These are phyloP conservation scores for Myxocyprinus asiaticus DNA, from an alignment of 2,113 vertebrate species.

Conservation along the genomic window DNA sequence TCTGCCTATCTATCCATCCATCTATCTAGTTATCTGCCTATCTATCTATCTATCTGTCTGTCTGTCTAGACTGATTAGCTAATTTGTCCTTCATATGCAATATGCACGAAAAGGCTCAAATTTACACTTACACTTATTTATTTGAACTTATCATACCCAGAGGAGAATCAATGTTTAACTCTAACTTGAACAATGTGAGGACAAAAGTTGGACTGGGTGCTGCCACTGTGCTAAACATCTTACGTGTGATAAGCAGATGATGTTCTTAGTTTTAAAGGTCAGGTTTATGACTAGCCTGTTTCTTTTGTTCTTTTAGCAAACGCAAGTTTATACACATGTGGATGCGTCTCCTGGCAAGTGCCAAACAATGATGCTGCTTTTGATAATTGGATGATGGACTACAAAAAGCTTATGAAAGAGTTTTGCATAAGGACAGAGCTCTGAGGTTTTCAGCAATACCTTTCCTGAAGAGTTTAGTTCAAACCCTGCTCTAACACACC, in stretches of 20 bases:
- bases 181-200: background rate
- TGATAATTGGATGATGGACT: background rate
- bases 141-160: background rate
- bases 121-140: background rate
- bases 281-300: conserved; percentile 58
- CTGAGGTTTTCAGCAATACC: too few species aligned
- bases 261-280: conserved; percentile 51
- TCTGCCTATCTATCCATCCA: too few species aligned
- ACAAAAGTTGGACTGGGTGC: background rate
- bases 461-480: too few species aligned
- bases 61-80: too few species aligned
- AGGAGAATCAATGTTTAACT: background rate
- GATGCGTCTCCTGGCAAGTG: background rate
- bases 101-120: background rate
- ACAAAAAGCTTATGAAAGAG: background rate
- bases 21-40: too few species aligned
- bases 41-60: too few species aligned
- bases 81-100: background rate
- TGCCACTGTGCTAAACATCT: background rate
- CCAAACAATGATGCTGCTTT: background rate
- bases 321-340: conserved; percentile 13
- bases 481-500: too few species aligned
- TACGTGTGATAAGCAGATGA: conserved; percentile 4
- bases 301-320: conserved; percentile 33
- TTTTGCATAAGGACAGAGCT: too few species aligned